Evolutionary conservation across 1,140 invertebrate species (phyloP).

Genomic region (Sminthurinus signatus): DNA sequence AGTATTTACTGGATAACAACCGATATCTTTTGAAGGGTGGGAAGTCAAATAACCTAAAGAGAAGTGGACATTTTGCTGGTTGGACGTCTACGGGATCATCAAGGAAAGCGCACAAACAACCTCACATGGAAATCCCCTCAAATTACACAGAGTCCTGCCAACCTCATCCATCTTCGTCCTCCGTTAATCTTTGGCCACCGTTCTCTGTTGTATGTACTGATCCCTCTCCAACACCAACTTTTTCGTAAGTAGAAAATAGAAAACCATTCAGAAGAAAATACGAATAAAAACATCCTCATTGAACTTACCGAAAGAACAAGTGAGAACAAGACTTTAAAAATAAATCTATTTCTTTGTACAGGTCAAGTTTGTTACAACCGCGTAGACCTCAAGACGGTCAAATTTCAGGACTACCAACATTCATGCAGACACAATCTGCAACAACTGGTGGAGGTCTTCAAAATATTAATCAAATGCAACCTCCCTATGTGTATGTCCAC

Average conservation of each 20-base stretch:
- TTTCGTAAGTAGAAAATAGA: not conserved
- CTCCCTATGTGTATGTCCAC: too few species aligned
- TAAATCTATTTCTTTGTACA: not conserved
- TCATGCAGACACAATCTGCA: too few species aligned
- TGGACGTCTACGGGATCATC: conserved; percentile 49
- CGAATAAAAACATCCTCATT: too few species aligned
- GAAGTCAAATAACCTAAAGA: conserved; percentile 50
- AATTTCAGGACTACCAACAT: not conserved
- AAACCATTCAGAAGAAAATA: too few species aligned
- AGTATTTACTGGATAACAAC: not conserved
- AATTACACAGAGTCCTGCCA: not conserved
- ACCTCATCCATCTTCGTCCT: conserved; percentile 32
- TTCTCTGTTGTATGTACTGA: conserved; percentile 53
- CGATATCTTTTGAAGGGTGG: conserved; percentile 14
- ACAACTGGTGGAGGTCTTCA: too few species aligned
- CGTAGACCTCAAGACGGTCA: conserved; percentile 8
- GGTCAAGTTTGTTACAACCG: not conserved
- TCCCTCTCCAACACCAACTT: conserved; percentile 17
- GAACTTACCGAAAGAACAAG: not conserved
- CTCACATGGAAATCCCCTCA: conserved; percentile 42
- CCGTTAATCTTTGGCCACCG: conserved; percentile 55
- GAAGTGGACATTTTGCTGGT: conserved; percentile 53
- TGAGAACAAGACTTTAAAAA: not conserved
- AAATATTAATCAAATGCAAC: too few species aligned
- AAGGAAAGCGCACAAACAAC: conserved; percentile 49